A percentile compares a stretch with the other conserved stretches of the same genome.
Evolutionary conservation across 2,113 vertebrate genomes (phyloP).

Genomic region (human): DNA sequence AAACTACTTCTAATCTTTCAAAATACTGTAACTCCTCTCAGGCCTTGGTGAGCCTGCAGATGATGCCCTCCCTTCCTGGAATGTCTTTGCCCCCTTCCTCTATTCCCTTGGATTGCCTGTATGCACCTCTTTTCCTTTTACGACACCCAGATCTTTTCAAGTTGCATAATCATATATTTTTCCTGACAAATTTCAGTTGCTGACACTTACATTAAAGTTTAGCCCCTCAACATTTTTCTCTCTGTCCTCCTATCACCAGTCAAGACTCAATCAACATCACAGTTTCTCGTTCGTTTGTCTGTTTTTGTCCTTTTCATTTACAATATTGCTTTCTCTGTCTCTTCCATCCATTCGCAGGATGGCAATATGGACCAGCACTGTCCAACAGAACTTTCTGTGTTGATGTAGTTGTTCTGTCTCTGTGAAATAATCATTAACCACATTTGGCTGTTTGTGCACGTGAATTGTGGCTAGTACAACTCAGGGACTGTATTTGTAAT

Average conservation of each 20-base stretch:
- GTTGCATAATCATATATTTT: not conserved
- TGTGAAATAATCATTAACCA: not conserved
- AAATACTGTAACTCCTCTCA: not conserved
- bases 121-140: not conserved
- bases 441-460: not conserved
- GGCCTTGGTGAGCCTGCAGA: accelerated
- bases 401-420: not conserved
- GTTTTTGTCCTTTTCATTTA: not conserved
- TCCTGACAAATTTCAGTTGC: not conserved
- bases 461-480: not conserved
- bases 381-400: not conserved
- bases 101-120: not conserved
- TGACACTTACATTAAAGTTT: not conserved
- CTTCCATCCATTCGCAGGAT: not conserved
- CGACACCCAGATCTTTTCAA: not conserved
- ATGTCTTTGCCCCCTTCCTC: not conserved
- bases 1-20: not conserved
- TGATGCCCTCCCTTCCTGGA: not conserved
- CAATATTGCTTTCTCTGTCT: not conserved
- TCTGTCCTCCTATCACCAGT: not conserved
- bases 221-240: not conserved
- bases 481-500: not conserved
- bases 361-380: not conserved
- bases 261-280: not conserved
- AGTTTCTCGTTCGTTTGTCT: not conserved